These are phyloP conservation scores for Osedax frankpressi DNA, from an alignment of 2,888 invertebrate genomes.

Conservation along the genomic window DNA sequence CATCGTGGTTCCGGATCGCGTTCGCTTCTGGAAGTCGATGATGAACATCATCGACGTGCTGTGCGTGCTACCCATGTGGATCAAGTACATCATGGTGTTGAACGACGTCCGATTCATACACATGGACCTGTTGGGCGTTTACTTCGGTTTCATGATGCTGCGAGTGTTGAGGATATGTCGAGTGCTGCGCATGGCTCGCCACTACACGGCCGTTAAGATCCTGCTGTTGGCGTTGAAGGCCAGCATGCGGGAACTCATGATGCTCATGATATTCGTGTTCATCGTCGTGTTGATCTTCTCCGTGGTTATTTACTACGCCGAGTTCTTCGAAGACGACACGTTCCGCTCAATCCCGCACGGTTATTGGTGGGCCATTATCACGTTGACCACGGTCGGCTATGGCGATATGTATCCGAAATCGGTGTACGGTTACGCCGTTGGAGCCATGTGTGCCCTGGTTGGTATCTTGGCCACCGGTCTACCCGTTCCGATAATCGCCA, in stretches of 20 bases:
- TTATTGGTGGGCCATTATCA: slow-evolving; percentile 35
- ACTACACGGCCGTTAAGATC: slow-evolving; percentile 31
- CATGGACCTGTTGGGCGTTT: slow-evolving; percentile 24
- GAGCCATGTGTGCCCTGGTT: slow-evolving; percentile 33
- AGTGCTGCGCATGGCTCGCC: slow-evolving; percentile 30
- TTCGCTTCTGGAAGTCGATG: slow-evolving; percentile 24
- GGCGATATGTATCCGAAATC: slow-evolving; percentile 35
- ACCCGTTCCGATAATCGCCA: slow-evolving; percentile 37
- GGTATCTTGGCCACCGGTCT: slow-evolving; percentile 35
- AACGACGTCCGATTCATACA: slow-evolving; percentile 20
- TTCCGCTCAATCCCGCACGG: slow-evolving; percentile 28
- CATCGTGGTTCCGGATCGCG: slow-evolving; percentile 27
- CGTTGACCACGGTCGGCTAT: slow-evolving; percentile 35
- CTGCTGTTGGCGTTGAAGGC: slow-evolving; percentile 30
- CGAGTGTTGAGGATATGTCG: slow-evolving; percentile 29
- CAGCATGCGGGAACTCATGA: slow-evolving; percentile 28
- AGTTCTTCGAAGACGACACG: slow-evolving; percentile 29
- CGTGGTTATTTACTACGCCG: slow-evolving; percentile 31
- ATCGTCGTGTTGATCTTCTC: slow-evolving; percentile 31
- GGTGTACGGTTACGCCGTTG: slow-evolving; percentile 32
- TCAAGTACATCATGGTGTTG: slow-evolving; percentile 25
- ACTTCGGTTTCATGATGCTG: slow-evolving; percentile 27
- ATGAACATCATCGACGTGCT: slow-evolving; percentile 29
- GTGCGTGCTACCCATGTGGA: slow-evolving; percentile 28
- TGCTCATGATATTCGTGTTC: slow-evolving; percentile 30